Evolutionary conservation across 2,888 invertebrate genomes (phyloP).

Genomic region (Himalopsyche japonica): DNA sequence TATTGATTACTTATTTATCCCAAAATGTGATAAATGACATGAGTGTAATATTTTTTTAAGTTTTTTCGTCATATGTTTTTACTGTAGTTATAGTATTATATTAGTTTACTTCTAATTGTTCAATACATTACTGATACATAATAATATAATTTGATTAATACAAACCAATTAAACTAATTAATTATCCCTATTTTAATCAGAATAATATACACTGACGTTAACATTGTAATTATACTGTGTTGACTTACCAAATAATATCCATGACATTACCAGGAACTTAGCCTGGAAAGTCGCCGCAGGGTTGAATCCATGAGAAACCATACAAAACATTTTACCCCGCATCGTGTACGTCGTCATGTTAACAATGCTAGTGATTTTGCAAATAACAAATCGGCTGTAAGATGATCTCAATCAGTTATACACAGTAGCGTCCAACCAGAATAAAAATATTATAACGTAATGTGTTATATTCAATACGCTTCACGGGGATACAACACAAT

Average conservation of each 20-base stretch:
- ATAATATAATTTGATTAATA: too few species aligned
- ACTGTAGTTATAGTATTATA: too few species aligned
- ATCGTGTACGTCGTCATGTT: slow-evolving; percentile 19
- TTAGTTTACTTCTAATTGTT: too few species aligned
- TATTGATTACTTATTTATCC: too few species aligned
- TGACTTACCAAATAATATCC: not conserved
- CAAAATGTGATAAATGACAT: too few species aligned
- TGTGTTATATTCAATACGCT: too few species aligned
- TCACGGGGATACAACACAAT: too few species aligned
- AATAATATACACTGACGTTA: not conserved
- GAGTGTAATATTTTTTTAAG: too few species aligned
- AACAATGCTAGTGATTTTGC: slow-evolving; percentile 32
- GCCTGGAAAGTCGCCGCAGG: not conserved
- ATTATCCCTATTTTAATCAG: not conserved
- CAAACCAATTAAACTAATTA: not conserved
- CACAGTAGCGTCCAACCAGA: not conserved
- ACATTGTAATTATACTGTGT: not conserved
- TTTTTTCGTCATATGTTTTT: too few species aligned
- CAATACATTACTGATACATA: too few species aligned
- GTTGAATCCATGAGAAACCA: slow-evolving; percentile 5
- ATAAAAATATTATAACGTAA: too few species aligned
- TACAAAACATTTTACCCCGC: not conserved
- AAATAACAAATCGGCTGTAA: slow-evolving; percentile 29
- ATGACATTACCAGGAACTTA: not conserved
- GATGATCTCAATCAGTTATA: slow-evolving; percentile 1